Evolutionary conservation across 2,797 vertebrate genomes (phyloP).

Genomic region (Sardinella longiceps): DNA sequence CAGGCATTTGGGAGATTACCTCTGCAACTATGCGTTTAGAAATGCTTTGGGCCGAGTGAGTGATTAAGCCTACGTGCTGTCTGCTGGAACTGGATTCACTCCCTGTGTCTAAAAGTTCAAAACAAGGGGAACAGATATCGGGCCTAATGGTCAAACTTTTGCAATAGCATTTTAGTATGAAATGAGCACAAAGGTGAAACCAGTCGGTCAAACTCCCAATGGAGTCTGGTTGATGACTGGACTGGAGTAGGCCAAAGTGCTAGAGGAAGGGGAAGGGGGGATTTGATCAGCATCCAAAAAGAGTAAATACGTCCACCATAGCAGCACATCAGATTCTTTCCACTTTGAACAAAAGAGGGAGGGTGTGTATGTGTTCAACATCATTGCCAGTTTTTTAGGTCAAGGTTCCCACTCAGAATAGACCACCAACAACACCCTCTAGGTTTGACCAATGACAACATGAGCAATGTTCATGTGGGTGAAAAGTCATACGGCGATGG

Average conservation of each 20-base stretch:
- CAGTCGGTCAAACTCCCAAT: neutral
- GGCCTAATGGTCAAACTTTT: neutral
- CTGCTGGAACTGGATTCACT: neutral
- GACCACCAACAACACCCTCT: slow-evolving; percentile 26
- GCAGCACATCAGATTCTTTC: slow-evolving; percentile 60
- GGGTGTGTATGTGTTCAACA: slow-evolving; percentile 19
- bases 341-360: slow-evolving; percentile 54
- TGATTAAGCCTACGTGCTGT: neutral
- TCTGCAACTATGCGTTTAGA: neutral
- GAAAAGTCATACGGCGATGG: slow-evolving; percentile 35
- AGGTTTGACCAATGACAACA: neutral
- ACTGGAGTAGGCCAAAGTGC: slow-evolving; percentile 65
- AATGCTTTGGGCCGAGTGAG: neutral
- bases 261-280: slow-evolving; percentile 35
- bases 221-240: neutral
- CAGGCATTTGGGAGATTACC: neutral
- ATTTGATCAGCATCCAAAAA: slow-evolving; percentile 53
- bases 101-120: neutral
- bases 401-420: slow-evolving; percentile 57
- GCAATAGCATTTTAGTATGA: neutral
- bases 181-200: neutral
- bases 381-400: slow-evolving; percentile 36
- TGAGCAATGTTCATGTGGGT: slow-evolving; percentile 26
- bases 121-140: neutral
- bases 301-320: slow-evolving; percentile 53